These are phyloP conservation scores for Gavialis gangeticus DNA, from an alignment of 2,113 vertebrate genomes.

Conservation along the genomic window DNA sequence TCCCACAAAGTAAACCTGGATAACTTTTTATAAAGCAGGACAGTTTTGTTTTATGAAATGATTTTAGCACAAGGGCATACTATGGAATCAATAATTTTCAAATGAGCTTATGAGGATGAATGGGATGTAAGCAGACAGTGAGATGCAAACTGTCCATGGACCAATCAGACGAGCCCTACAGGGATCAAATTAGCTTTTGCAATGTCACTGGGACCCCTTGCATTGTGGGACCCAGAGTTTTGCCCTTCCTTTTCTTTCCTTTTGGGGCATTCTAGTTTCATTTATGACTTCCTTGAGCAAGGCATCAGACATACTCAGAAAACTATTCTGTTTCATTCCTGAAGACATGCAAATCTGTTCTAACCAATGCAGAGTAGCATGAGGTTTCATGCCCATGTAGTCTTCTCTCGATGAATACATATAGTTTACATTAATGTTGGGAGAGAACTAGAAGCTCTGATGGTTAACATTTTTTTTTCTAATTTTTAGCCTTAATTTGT, in stretches of 20 bases:
- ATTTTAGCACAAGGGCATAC: background rate
- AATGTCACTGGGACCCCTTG: background rate
- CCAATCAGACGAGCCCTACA: background rate
- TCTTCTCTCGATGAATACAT: background rate
- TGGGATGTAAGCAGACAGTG: accelerated
- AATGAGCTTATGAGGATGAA: background rate
- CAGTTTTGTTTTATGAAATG: background rate
- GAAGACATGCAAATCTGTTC: background rate
- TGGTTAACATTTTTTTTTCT: no score
- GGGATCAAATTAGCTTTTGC: background rate
- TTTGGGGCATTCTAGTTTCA: background rate
- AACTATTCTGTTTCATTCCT: constrained; percentile 11
- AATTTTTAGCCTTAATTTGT: no score
- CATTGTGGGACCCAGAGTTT: background rate
- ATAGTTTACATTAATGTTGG: background rate
- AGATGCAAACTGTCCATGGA: background rate
- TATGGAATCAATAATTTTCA: background rate
- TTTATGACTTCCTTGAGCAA: constrained; percentile 22
- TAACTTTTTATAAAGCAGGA: background rate
- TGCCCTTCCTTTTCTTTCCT: background rate
- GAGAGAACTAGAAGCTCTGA: background rate
- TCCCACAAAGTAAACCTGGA: background rate
- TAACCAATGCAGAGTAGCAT: background rate
- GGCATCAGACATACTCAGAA: background rate
- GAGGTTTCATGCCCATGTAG: background rate